Evolutionary conservation across 2,113 vertebrate species (phyloP), one percentile per base, ranked within the genome.

Genomic region (Ciconia boyciana): DNA sequence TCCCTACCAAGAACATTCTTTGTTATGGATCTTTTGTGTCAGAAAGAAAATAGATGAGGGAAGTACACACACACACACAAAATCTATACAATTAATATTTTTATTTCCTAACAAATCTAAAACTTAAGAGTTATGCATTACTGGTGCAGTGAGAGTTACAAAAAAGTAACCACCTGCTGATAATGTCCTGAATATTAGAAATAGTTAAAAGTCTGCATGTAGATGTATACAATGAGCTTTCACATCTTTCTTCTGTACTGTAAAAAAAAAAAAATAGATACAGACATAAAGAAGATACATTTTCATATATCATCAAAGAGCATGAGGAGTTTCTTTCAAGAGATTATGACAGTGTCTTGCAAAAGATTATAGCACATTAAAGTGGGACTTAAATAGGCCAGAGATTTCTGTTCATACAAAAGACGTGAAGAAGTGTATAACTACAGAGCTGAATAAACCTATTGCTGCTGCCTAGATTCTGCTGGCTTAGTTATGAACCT

Each of bases 361-460:
- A 92, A 81, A 92, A 85, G 83, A 96, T 94, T 93, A 54, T 80
- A 86, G 51, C 49, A 60, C 87, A 87, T 97, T 96, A 91, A 88
- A 95, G 65, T 89, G 87, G 55, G 71, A 54, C 69, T 94, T 96
- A 97, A 97, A 91, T 94, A 96, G 96, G 94, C 34, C 93, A 96
- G 26, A 83, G 89, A 85, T 87, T 97, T 68, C 91, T 92, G 68
- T 93, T 78, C 64, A 57, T 91, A 97, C 72, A 95, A 94, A 96
- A 91, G 79, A 91, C 28, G 78, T 90, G 84, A 89, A 60, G 71
- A 89, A 75, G 8, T 61, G 4, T 90, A 7, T 89, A 74, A 89
- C 79, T 93, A 55, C 51, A 79, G 72, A 94, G 48, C 82, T 92
- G 82, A 96, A 95, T 95, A 94, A 96, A 93, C 79, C 64, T 84